These are phyloP conservation scores for Gambusia holbrooki DNA, from an alignment of 2,113 vertebrate species.

Conservation along the genomic window DNA sequence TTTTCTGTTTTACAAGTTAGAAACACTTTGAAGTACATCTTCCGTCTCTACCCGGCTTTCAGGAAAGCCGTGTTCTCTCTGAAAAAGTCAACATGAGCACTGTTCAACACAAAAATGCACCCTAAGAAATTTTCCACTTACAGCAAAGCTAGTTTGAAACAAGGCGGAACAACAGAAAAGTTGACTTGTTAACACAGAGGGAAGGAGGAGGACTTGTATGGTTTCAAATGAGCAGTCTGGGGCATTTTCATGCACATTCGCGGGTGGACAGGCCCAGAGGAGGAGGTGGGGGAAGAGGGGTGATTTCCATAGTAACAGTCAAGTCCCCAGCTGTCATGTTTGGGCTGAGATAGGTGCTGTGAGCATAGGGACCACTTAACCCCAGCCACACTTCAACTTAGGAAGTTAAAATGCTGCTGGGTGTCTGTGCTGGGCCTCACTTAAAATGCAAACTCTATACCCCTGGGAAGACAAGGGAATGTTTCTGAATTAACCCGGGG, in stretches of 20 bases:
- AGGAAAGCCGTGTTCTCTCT: too few relatives aligned
- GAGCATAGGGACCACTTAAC: constrained; percentile 86
- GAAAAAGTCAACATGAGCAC: constrained; percentile 36
- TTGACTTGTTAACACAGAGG: constrained; percentile 71
- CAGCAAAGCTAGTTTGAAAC: constrained; percentile 68
- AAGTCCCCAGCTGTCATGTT: constrained; percentile 85
- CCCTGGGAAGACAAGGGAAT: constrained; percentile 70
- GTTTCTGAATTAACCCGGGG: constrained; percentile 76
- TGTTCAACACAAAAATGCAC: constrained; percentile 47
- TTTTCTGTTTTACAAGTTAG: too few relatives aligned
- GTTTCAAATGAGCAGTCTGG: constrained; percentile 80
- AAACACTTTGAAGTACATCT: too few relatives aligned
- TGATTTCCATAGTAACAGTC: constrained; percentile 82
- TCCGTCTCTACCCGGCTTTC: too few relatives aligned
- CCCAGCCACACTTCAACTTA: constrained; percentile 80
- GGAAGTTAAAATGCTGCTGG: constrained; percentile 83
- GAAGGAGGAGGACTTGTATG: constrained; percentile 68
- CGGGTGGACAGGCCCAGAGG: constrained; percentile 24
- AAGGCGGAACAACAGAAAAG: constrained; percentile 68
- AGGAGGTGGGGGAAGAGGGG: constrained; percentile 27
- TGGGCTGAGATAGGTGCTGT: constrained; percentile 80
- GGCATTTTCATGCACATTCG: constrained; percentile 69
- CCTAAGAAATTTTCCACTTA: constrained; percentile 68
- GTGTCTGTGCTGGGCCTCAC: constrained; percentile 77
- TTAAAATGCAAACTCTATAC: constrained; percentile 83